Percentiles rank a stretch among this genome's conserved stretches.
These are phyloP conservation scores for Venturia canescens DNA, from an alignment of 1,140 invertebrate species.

Conservation along the genomic window DNA sequence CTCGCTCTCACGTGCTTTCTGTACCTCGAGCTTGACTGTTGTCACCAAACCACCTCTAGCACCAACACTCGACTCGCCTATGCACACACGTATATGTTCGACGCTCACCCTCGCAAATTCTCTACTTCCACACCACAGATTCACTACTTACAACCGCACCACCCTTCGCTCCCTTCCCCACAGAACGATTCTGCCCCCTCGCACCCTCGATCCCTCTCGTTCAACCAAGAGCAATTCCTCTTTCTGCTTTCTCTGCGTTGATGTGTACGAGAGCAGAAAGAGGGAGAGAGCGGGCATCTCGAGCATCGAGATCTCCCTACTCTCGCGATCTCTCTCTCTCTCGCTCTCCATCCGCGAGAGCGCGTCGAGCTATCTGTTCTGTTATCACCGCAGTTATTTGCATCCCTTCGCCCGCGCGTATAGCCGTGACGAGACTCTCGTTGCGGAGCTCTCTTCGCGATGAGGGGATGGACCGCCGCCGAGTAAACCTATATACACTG, in stretches of 20 bases:
- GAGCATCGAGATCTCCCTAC: constrained; percentile 13
- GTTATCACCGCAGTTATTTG: constrained; percentile 75
- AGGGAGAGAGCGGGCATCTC: background rate
- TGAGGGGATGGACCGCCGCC: background rate
- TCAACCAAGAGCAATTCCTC: background rate
- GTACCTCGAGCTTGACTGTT: constrained; percentile 25
- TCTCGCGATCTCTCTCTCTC: constrained; percentile 20
- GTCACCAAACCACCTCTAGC: constrained; percentile 33
- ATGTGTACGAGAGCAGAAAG: constrained; percentile 13
- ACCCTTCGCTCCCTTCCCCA: constrained; percentile 12
- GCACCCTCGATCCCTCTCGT: constrained; percentile 8
- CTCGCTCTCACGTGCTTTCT: constrained; percentile 38
- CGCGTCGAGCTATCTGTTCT: constrained; percentile 70
- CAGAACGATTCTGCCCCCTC: constrained; percentile 1
- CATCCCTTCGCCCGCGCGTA: constrained; percentile 63
- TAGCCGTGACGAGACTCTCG: constrained; percentile 47
- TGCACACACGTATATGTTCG: background rate
- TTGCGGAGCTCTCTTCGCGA: constrained; percentile 49
- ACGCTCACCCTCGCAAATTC: constrained; percentile 38
- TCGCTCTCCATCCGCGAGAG: constrained; percentile 41
- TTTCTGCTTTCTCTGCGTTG: constrained; percentile 6
- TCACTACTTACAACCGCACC: constrained; percentile 26
- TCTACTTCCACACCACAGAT: background rate
- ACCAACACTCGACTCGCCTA: background rate
- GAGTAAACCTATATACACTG: constrained; percentile 6